These are phyloP conservation scores for Neofelis nebulosa DNA, from an alignment of 2,113 vertebrate genomes.

Conservation along the genomic window DNA sequence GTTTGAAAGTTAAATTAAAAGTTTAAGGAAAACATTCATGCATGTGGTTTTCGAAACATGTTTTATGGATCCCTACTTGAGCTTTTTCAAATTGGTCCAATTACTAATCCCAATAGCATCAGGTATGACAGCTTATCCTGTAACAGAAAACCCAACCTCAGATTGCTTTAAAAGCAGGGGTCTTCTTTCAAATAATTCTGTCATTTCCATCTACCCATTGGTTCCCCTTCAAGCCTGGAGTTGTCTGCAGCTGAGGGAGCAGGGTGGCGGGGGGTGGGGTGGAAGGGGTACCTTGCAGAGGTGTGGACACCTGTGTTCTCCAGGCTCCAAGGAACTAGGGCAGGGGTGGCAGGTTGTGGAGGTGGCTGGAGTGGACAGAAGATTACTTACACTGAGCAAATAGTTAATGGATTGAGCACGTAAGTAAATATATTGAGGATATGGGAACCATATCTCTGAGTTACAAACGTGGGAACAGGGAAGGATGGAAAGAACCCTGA, in stretches of 20 bases:
- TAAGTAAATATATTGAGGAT: neutral
- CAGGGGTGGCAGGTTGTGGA: neutral
- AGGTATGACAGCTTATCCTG: neutral
- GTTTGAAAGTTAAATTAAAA: neutral
- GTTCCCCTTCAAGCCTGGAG: too few species aligned
- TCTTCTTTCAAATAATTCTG: neutral
- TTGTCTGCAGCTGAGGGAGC: neutral
- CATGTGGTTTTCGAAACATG: neutral
- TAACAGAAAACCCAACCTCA: neutral
- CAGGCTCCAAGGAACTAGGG: neutral
- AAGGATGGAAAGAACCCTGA: neutral
- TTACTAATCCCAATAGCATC: neutral
- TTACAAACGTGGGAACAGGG: neutral
- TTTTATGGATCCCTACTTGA: neutral
- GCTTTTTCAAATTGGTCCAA: neutral
- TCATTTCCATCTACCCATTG: neutral
- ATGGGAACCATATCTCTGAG: neutral
- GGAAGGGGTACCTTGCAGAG: neutral
- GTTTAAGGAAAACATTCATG: neutral
- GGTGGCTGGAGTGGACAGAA: neutral
- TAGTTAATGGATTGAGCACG: neutral
- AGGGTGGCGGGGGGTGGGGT: neutral
- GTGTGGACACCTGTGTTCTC: rapidly evolving
- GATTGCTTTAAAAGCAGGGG: neutral
- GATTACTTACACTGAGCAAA: neutral